Conservation (phyloP, 2,113 vertebrate genomes). For the Hippocampus comes region DNA sequence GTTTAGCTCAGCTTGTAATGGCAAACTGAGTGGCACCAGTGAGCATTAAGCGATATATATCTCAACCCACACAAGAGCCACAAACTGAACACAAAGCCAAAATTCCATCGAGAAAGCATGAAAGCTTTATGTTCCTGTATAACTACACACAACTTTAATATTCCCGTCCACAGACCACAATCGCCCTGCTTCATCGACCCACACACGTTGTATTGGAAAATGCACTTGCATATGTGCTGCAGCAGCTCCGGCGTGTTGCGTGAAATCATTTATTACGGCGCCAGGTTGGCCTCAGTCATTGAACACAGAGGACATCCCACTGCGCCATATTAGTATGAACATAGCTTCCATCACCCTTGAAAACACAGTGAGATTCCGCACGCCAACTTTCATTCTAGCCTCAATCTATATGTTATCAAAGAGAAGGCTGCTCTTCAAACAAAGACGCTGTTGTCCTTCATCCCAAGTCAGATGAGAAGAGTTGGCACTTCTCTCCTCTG, state of each 20-base stretch:
- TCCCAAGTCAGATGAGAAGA: neutral
- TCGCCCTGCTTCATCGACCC: constrained; percentile 7
- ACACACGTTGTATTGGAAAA: neutral
- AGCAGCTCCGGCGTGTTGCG: neutral
- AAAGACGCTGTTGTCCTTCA: constrained; percentile 33
- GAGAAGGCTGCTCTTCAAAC: constrained; percentile 58
- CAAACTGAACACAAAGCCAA: neutral
- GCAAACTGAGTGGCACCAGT: constrained; percentile 48
- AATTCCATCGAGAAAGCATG: constrained; percentile 3
- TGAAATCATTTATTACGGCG: constrained; percentile 6
- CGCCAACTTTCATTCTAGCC: constrained; percentile 51
- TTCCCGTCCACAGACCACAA: constrained; percentile 16
- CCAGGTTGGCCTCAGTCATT: constrained; percentile 9
- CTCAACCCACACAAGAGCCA: constrained; percentile 28
- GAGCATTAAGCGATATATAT: constrained; percentile 35
- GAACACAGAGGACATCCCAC: constrained; percentile 25
- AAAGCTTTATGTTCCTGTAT: constrained; percentile 12
- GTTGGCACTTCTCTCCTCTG: neutral
- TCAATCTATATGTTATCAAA: constrained; percentile 59
- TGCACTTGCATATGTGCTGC: neutral
- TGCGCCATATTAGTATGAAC: constrained; percentile 41
- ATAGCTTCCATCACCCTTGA: constrained; percentile 43
- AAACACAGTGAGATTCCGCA: constrained; percentile 35
- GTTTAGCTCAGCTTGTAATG: constrained; percentile 47
- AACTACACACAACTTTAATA: constrained; percentile 9